Conservation (phyloP, 2,797 vertebrate species). For the Pitangus sulphuratus region DNA sequence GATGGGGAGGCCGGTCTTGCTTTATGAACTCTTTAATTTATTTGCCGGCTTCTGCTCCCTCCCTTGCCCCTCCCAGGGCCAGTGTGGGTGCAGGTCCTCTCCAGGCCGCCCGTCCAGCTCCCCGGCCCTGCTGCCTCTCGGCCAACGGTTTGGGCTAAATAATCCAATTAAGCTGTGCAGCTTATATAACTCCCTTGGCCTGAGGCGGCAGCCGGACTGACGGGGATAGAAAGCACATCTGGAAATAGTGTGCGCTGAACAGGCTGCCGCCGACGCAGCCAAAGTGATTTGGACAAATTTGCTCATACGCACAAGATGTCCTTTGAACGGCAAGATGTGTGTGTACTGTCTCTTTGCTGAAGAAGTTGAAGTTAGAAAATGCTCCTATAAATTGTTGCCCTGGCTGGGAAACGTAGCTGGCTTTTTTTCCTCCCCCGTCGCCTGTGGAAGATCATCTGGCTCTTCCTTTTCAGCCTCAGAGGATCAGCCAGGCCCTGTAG, state of each 20-base stretch:
- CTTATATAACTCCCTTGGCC: constrained; percentile 52
- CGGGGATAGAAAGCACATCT: constrained; percentile 23
- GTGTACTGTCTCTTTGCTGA: background rate
- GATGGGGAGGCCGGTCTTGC: background rate
- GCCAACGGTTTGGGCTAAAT: constrained; percentile 38
- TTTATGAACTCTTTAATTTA: background rate
- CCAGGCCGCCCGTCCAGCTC: background rate
- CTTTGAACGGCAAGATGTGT: constrained; percentile 8
- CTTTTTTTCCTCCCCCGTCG: background rate
- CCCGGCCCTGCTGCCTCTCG: background rate
- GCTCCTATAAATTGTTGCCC: background rate
- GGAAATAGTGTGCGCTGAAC: constrained; percentile 13
- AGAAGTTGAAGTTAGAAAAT: background rate
- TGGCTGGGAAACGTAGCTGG: background rate
- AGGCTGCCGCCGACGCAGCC: background rate
- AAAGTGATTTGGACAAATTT: background rate
- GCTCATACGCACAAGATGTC: constrained; percentile 25
- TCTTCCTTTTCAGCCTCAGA: background rate
- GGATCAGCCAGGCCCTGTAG: background rate
- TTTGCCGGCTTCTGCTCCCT: background rate
- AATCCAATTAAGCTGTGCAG: constrained; percentile 58
- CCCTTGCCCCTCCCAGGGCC: too few relatives aligned
- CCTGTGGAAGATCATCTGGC: background rate
- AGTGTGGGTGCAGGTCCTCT: background rate
- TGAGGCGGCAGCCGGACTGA: background rate